phyloP scores from a whole-genome alignment of 2,888 invertebrate species.

The Axea sp. region DNA sequence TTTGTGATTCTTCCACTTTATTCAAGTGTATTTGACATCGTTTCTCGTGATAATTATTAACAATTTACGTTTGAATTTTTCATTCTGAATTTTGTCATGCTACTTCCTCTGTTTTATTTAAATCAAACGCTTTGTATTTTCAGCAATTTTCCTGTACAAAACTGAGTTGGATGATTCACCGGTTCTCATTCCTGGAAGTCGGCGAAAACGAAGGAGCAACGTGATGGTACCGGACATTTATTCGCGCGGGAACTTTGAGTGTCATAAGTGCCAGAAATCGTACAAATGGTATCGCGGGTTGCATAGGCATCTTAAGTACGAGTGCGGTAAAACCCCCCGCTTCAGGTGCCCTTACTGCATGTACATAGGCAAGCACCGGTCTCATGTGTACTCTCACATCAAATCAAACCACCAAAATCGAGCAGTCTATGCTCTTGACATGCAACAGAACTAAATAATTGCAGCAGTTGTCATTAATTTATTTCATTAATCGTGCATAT shows the following conservation, averaged over 20 bases:
- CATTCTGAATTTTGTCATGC: too few relatives aligned
- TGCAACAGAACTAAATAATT: slow-evolving; percentile 40
- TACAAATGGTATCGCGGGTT: slow-evolving; percentile 83
- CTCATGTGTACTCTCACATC: slow-evolving; percentile 81
- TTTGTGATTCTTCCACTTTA: slow-evolving; percentile 10
- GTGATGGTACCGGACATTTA: slow-evolving; percentile 54
- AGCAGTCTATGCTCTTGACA: slow-evolving; percentile 71
- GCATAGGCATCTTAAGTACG: slow-evolving; percentile 79
- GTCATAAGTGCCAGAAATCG: slow-evolving; percentile 81
- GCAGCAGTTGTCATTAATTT: neutral
- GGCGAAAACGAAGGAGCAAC: slow-evolving; percentile 19
- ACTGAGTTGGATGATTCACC: slow-evolving; percentile 24
- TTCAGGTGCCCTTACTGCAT: slow-evolving; percentile 81
- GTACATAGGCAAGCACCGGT: slow-evolving; percentile 81
- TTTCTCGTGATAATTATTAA: too few relatives aligned
- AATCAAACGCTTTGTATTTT: slow-evolving; percentile 46
- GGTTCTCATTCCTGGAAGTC: neutral
- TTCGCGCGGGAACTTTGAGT: slow-evolving; percentile 74
- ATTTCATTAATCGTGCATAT: too few relatives aligned
- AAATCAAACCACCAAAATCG: slow-evolving; percentile 73
- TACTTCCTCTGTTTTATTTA: slow-evolving; percentile 14
- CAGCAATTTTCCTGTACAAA: slow-evolving; percentile 51
- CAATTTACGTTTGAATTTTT: too few relatives aligned
- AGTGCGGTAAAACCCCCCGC: slow-evolving; percentile 76
- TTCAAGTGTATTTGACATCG: slow-evolving; percentile 11